Base-by-base conservation (phyloP, 2,888 invertebrate genomes). In the Campoplex capitator region DNA sequence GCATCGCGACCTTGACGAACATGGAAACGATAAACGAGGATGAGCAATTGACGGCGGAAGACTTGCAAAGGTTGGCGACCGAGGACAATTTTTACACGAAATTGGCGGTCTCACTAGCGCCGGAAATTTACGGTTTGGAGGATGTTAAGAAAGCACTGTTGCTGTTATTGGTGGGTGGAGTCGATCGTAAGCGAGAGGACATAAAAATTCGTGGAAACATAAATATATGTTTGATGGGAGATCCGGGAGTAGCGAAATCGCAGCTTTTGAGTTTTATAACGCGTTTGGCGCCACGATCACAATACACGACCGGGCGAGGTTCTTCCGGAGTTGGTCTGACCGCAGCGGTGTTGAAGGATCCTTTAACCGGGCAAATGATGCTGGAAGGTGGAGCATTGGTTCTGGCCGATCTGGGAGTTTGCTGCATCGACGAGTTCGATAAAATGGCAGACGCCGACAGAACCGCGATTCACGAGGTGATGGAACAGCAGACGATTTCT, bases 381-480 rank as follows among this genome's bases (percentile, higher is more conserved):
- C 95, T 99, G 81, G 99, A 99, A 94, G 99, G 99, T 58, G 99
- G 99, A 9, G 99, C 99, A 16, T 95, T 99, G 51, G 99, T 99
- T 56, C 95, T 99, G 89, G 99, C 99, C 1, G 99, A 99, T 95
- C 97, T 98, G 93, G 99, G 99, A 78, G 97, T 99, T 83, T 99
- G 99, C 94, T 99, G 99, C 95, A 99, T 99, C 94, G 99, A 99
- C 94, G 99, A 99, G 95, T 99, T 99, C 94, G 99, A 99, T 95
- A 99, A 99, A 95, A 99, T 99, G 99, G 98, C 98, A 74, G 99
- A 99, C 89, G 95, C 95, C 65, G 99, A 99, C 95, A 96, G 99
- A 92, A 98, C 98, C 0, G 98, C 99, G 81, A 99, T 99, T 90
- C 99, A 99, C 94, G 99, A 99, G 95, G 99, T 99, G 62, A 99